Evolutionary conservation across 2,888 invertebrate genomes (phyloP).

Genomic region (Pterostichus niger): DNA sequence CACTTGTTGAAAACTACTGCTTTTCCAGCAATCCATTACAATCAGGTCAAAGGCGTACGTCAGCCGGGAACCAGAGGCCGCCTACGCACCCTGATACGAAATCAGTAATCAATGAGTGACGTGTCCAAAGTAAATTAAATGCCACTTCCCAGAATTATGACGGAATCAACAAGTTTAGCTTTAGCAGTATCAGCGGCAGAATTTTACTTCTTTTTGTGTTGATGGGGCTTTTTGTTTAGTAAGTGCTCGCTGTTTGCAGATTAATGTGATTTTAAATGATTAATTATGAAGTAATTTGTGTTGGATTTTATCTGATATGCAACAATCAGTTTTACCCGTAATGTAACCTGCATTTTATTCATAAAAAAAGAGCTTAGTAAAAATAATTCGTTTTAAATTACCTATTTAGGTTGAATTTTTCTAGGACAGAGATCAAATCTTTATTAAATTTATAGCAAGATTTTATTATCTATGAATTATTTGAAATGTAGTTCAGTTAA

Average conservation of each 20-base stretch:
- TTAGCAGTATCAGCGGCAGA: neutral
- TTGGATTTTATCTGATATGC: constrained; percentile 29
- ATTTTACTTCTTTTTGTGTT: constrained; percentile 16
- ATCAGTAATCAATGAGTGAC: constrained; percentile 41
- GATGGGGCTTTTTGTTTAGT: neutral
- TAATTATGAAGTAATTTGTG: constrained; percentile 45
- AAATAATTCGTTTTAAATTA: too few species aligned
- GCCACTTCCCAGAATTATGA: constrained; percentile 40
- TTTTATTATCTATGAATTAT: too few species aligned
- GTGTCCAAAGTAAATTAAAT: constrained; percentile 25
- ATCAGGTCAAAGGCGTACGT: neutral
- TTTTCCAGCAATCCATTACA: neutral
- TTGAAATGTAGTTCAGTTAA: too few species aligned
- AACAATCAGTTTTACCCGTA: constrained; percentile 17
- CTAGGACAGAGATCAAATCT: too few species aligned
- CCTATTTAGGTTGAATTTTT: too few species aligned
- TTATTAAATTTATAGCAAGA: too few species aligned
- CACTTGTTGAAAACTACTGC: neutral
- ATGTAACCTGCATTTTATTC: constrained; percentile 22
- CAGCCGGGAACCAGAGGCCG: neutral
- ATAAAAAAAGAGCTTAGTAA: too few species aligned
- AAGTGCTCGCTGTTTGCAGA: constrained; percentile 23
- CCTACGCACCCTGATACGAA: constrained; percentile 24
- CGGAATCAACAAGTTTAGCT: constrained; percentile 38
- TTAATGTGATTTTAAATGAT: constrained; percentile 50